Evolutionary conservation across 2,113 vertebrate species (phyloP).

Genomic region (Tyto alba): DNA sequence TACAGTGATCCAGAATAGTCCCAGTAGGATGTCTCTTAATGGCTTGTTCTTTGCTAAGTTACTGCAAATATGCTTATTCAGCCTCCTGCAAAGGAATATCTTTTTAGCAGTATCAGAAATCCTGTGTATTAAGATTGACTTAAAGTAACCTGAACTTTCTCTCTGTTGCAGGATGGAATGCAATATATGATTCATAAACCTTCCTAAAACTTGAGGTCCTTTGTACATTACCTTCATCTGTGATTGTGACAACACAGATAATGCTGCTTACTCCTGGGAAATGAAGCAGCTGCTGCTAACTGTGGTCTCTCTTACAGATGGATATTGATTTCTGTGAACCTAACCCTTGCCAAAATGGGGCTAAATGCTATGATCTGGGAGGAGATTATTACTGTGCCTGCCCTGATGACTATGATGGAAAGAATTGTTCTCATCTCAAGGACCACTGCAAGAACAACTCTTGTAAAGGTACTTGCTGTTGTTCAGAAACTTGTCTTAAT

Average conservation of each 20-base stretch:
- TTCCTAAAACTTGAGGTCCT: neutral
- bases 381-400: constrained; percentile 91
- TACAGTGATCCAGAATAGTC: neutral
- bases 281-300: constrained; percentile 2
- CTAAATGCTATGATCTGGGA: constrained; percentile 79
- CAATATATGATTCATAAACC: neutral
- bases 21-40: neutral
- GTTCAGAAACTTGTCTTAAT: neutral
- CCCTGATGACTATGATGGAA: constrained; percentile 85
- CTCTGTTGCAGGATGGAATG: neutral
- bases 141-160: neutral
- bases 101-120: neutral
- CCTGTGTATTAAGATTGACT: neutral
- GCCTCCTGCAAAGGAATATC: neutral
- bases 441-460: constrained; percentile 88
- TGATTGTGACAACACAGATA: neutral
- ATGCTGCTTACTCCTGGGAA: neutral
- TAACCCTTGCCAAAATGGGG: constrained; percentile 87
- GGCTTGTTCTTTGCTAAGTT: neutral
- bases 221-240: neutral
- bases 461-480: constrained; percentile 80
- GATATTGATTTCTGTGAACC: constrained; percentile 84
- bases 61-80: neutral
- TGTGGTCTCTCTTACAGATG: constrained; percentile 64
- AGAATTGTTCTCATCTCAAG: constrained; percentile 89